These are phyloP conservation scores for Polydrusus cervinus DNA, from an alignment of 2,888 invertebrate species.

Conservation along the genomic window DNA sequence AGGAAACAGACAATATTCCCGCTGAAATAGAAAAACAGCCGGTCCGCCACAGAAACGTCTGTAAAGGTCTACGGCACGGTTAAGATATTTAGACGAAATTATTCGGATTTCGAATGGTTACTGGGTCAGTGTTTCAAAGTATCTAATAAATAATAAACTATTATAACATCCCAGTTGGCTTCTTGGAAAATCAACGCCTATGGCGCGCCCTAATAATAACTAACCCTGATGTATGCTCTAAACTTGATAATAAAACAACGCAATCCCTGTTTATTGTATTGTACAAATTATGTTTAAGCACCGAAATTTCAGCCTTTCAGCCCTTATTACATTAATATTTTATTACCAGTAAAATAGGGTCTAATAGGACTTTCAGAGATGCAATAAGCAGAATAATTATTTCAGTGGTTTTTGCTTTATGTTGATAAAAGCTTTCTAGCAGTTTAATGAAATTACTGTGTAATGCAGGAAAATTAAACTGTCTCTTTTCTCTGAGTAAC, in stretches of 20 bases:
- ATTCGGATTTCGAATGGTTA: too few relatives aligned
- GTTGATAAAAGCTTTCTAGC: constrained; percentile 21
- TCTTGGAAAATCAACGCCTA: too few relatives aligned
- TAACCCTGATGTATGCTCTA: not conserved
- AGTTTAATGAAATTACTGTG: constrained; percentile 7
- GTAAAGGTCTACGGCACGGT: too few relatives aligned
- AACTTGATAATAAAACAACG: constrained; percentile 11
- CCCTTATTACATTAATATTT: constrained; percentile 21
- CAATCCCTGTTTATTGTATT: constrained; percentile 18
- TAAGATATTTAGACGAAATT: too few relatives aligned
- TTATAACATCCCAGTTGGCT: too few relatives aligned
- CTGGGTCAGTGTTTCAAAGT: too few relatives aligned
- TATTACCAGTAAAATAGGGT: constrained; percentile 19
- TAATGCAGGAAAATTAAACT: constrained; percentile 10
- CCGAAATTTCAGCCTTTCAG: constrained; percentile 21
- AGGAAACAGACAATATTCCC: too few relatives aligned
- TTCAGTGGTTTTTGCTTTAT: constrained; percentile 23
- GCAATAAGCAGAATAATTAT: constrained; percentile 17
- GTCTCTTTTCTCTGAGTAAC: not conserved
- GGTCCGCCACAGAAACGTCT: too few relatives aligned
- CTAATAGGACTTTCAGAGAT: not conserved
- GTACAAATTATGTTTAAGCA: constrained; percentile 21
- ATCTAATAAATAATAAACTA: too few relatives aligned
- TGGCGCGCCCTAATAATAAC: not conserved
- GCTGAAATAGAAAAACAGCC: too few relatives aligned